Evolutionary conservation across 92 coral and sea anemone genomes (phyloP).

Genomic region (Actinernus sp.): DNA sequence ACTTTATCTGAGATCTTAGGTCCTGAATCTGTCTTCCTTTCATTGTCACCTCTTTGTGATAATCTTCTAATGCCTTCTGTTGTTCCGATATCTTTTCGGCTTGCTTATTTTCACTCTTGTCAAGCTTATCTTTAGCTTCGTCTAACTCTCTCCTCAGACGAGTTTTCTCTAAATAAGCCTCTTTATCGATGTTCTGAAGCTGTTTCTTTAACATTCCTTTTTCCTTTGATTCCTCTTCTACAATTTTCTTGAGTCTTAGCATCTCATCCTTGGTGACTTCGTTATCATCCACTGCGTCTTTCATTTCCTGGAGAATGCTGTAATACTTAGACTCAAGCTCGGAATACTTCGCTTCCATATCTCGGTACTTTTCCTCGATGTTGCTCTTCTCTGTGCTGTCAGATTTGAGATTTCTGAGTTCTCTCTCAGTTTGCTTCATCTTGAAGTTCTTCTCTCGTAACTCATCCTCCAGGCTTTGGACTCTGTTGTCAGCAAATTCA

Average conservation of each 20-base stretch:
- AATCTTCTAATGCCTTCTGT: constrained; percentile 12
- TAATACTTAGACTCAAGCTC: constrained; percentile 46
- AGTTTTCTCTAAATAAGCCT: constrained; percentile 27
- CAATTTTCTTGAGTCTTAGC: constrained; percentile 22
- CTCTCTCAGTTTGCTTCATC: constrained; percentile 5
- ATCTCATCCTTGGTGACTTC: constrained; percentile 35
- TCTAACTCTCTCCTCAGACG: constrained; percentile 63
- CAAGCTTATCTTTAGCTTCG: constrained; percentile 52
- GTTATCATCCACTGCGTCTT: constrained; percentile 7
- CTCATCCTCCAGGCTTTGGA: constrained; percentile 48
- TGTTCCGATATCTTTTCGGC: constrained; percentile 22
- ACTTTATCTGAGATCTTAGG: constrained; percentile 16
- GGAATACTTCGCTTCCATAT: constrained; percentile 41
- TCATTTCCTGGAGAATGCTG: constrained; percentile 25
- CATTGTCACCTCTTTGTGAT: constrained; percentile 20
- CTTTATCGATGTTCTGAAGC: constrained; percentile 24
- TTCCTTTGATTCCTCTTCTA: constrained; percentile 37
- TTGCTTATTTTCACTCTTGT: constrained; percentile 52
- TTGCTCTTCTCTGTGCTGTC: constrained; percentile 7
- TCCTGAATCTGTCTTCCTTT: constrained; percentile 30
- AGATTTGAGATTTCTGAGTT: constrained; percentile 1
- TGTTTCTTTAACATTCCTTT: constrained; percentile 37
- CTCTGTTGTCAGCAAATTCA: constrained; percentile 41
- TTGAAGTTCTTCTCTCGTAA: constrained; percentile 21
- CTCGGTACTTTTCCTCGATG: constrained; percentile 17